phyloP scores from a whole-genome alignment of 2,888 invertebrate species.

The Keiferia lycopersicella region DNA sequence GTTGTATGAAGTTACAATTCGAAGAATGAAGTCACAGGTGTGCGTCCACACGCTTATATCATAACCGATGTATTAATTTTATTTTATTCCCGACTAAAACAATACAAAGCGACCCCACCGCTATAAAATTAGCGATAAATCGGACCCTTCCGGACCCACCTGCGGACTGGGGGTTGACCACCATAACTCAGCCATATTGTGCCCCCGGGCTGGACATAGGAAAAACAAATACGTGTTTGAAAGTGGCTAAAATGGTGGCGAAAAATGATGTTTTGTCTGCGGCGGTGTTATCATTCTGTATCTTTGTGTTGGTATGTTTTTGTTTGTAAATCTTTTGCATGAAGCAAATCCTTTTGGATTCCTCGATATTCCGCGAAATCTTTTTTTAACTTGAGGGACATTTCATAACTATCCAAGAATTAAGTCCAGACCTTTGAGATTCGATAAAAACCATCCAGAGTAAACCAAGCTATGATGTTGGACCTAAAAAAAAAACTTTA shows the following conservation, averaged over 20 bases:
- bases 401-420: no score
- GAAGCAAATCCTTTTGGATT: no score
- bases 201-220: conserved; percentile 62
- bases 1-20: no score
- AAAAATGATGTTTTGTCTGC: not conserved
- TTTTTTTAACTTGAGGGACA: no score
- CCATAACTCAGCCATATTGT: conserved; percentile 73
- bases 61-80: conserved; percentile 11
- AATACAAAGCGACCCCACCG: conserved; percentile 41
- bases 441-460: no score
- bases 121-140: conserved; percentile 76
- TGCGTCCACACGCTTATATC: not conserved
- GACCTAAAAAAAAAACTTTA: not conserved
- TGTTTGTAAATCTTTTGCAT: not conserved
- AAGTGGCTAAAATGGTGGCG: conserved; percentile 37
- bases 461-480: no score
- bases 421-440: no score
- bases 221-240: conserved; percentile 61
- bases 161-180: conserved; percentile 65
- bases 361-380: no score
- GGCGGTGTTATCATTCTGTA: not conserved
- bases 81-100: conserved; percentile 41
- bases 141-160: conserved; percentile 66
- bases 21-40: conserved; percentile 14
- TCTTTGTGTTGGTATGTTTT: not conserved